Evolutionary conservation across 2,113 vertebrate species (phyloP).

Genomic region (Tauraco erythrolophus): DNA sequence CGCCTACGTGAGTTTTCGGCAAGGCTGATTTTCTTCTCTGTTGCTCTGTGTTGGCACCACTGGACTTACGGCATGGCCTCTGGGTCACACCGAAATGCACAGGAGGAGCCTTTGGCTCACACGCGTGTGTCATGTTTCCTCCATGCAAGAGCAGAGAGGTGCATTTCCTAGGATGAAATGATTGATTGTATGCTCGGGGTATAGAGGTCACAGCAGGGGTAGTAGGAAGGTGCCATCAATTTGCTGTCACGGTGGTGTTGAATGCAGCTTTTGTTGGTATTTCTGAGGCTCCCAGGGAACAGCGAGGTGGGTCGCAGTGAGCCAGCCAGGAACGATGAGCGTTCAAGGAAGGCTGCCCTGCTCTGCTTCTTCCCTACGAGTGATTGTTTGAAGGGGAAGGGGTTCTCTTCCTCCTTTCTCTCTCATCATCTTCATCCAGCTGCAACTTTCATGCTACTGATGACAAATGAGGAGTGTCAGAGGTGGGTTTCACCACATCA

Average conservation of each 20-base stretch:
- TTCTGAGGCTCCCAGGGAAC: neutral
- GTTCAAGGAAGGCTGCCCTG: neutral
- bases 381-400: neutral
- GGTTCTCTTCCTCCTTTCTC: neutral
- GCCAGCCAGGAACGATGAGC: neutral
- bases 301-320: neutral
- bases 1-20: neutral
- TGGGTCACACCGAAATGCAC: neutral
- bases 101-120: neutral
- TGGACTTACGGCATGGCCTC: neutral
- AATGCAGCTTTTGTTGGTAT: neutral
- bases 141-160: neutral
- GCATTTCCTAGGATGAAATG: neutral
- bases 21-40: neutral
- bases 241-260: neutral
- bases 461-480: neutral
- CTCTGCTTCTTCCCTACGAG: neutral
- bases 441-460: neutral
- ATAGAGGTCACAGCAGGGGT: neutral
- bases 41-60: neutral
- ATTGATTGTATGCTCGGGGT: neutral
- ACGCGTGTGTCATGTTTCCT: accelerated
- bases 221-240: neutral
- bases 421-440: neutral
- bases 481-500: neutral